phyloP scores from a whole-genome alignment of 2,888 invertebrate genomes.

The Trichogramma evanescens region DNA sequence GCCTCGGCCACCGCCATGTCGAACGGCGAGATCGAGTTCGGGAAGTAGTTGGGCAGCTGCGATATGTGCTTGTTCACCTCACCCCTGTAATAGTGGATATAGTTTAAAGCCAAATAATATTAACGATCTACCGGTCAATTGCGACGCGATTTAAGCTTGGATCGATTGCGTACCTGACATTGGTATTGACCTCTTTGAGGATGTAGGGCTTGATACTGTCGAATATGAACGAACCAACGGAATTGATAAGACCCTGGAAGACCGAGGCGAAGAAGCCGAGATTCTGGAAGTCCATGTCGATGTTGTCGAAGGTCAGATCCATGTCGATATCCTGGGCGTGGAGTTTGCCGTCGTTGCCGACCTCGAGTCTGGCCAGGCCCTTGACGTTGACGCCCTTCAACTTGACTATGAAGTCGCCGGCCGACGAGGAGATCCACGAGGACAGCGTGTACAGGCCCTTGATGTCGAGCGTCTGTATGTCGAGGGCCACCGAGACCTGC shows the following conservation, averaged over 20 bases:
- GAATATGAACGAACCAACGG: constrained; percentile 73
- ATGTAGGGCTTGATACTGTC: constrained; percentile 82
- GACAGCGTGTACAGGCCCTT: constrained; percentile 69
- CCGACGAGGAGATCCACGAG: constrained; percentile 62
- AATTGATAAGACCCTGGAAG: constrained; percentile 70
- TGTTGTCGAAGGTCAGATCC: constrained; percentile 69
- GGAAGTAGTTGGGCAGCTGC: constrained; percentile 66
- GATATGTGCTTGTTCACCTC: constrained; percentile 70
- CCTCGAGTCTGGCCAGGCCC: constrained; percentile 64
- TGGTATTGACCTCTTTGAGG: constrained; percentile 68
- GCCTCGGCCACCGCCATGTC: constrained; percentile 75
- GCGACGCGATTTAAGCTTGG: neutral
- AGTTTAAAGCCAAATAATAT: neutral
- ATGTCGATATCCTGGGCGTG: constrained; percentile 72
- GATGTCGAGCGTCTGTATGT: constrained; percentile 64
- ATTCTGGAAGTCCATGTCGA: constrained; percentile 76
- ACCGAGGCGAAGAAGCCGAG: constrained; percentile 68
- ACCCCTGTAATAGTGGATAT: constrained; percentile 45
- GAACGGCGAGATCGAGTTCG: constrained; percentile 78
- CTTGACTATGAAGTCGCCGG: constrained; percentile 72
- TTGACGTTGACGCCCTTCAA: constrained; percentile 64
- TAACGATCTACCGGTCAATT: neutral
- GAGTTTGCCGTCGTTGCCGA: constrained; percentile 67
- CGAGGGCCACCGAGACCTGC: constrained; percentile 68
- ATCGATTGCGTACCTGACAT: constrained; percentile 47